These are phyloP conservation scores for Meta bourneti DNA, from an alignment of 2,888 invertebrate genomes.

Conservation along the genomic window DNA sequence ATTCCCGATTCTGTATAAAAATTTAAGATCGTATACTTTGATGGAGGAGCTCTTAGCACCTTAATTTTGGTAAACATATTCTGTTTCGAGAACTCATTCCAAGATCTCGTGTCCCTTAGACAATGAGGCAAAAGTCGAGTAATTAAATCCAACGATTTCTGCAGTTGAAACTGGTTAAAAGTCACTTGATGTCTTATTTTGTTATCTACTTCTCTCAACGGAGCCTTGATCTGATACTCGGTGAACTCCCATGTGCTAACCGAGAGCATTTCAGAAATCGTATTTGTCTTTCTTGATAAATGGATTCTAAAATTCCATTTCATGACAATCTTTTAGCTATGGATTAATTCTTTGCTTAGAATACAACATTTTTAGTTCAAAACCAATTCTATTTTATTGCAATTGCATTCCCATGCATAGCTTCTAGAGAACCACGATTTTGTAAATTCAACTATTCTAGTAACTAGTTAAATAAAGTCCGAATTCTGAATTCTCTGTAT, in stretches of 20 bases:
- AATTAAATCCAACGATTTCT: background rate
- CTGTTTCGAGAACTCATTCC: background rate
- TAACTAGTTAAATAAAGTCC: too few species aligned
- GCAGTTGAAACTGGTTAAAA: background rate
- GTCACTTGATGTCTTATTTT: background rate
- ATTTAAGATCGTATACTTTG: too few species aligned
- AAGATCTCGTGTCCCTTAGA: background rate
- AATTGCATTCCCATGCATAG: too few species aligned
- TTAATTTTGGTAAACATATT: background rate
- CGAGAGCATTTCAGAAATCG: background rate
- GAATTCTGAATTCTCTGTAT: too few species aligned
- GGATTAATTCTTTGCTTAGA: too few species aligned
- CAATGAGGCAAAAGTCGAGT: background rate
- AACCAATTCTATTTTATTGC: too few species aligned
- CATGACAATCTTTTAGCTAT: too few species aligned
- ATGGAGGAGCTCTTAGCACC: background rate
- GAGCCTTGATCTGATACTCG: background rate
- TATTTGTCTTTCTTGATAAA: slow-evolving; percentile 18
- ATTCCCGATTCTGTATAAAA: too few species aligned
- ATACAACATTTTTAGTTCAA: too few species aligned
- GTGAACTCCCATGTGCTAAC: background rate
- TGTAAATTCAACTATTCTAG: too few species aligned
- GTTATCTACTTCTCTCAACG: background rate
- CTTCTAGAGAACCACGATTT: too few species aligned
- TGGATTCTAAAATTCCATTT: slow-evolving; percentile 19